Evolutionary conservation across 1,140 invertebrate genomes (phyloP).

Genomic region (Drosophila nigrodunni): DNA sequence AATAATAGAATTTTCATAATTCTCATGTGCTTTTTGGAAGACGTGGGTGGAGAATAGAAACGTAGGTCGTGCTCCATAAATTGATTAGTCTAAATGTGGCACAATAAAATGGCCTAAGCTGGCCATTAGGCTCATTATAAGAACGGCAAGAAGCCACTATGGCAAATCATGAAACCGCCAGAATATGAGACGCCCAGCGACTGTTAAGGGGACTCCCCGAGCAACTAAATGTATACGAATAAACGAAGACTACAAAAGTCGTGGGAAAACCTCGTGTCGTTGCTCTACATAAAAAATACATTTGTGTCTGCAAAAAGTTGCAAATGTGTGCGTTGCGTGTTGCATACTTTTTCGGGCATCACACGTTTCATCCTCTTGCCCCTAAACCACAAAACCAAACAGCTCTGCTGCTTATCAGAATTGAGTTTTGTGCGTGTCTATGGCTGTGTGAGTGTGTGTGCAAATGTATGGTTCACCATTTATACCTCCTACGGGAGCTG

Average conservation of each 20-base stretch:
- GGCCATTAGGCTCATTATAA: conserved; percentile 62
- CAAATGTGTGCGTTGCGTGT: conserved; percentile 58
- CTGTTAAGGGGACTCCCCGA: conserved; percentile 51
- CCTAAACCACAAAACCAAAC: background rate
- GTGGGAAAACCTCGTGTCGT: conserved; percentile 31
- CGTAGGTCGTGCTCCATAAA: conserved; percentile 47
- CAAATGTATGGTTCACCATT: conserved; percentile 15
- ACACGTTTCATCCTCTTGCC: conserved; percentile 18
- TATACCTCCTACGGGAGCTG: conserved; percentile 61
- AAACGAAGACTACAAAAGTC: conserved; percentile 11
- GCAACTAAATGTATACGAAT: conserved; percentile 24
- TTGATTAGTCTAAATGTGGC: conserved; percentile 58
- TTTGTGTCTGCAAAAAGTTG: conserved; percentile 61
- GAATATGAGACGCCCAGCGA: conserved; percentile 39
- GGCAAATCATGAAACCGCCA: conserved; percentile 27
- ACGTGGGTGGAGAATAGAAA: background rate
- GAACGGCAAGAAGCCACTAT: conserved; percentile 38
- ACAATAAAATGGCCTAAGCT: conserved; percentile 63
- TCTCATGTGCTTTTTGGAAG: background rate
- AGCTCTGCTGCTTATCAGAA: background rate
- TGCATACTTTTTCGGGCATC: conserved; percentile 43
- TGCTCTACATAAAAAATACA: conserved; percentile 73
- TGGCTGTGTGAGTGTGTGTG: background rate
- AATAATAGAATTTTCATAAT: conserved; percentile 35
- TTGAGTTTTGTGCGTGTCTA: conserved; percentile 9